Conservation (phyloP, 2,797 vertebrate genomes). For the Acomys russatus region DNA sequence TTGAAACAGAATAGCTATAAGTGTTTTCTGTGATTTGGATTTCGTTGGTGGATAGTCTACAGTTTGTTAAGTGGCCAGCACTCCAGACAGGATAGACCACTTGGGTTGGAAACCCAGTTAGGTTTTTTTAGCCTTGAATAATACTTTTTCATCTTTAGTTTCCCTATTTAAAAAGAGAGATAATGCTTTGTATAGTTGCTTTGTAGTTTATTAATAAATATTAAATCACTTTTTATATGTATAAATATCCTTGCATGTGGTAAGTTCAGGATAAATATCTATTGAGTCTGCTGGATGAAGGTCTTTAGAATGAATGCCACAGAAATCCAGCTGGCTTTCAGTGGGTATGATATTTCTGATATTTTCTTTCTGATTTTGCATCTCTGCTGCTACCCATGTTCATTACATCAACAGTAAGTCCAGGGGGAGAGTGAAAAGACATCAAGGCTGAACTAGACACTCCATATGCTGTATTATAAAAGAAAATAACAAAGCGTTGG, state of each 20-base stretch:
- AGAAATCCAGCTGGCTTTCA: neutral
- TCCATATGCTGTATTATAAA: slow-evolving; percentile 52
- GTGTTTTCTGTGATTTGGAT: neutral
- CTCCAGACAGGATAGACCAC: neutral
- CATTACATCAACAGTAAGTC: neutral
- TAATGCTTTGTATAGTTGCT: slow-evolving; percentile 31
- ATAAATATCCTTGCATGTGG: slow-evolving; percentile 26
- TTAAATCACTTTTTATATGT: slow-evolving; percentile 7
- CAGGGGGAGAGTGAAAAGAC: neutral
- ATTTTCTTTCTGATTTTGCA: neutral
- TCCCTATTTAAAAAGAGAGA: slow-evolving; percentile 37
- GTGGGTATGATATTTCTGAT: neutral
- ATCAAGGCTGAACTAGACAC: neutral
- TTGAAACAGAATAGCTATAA: neutral
- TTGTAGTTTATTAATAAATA: neutral
- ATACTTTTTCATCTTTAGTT: neutral
- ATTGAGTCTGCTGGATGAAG: slow-evolving; percentile 16
- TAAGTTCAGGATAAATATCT: slow-evolving; percentile 64
- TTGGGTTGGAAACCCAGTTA: neutral
- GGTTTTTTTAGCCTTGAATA: neutral
- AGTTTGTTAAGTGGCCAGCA: neutral
- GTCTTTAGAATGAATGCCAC: slow-evolving; percentile 28
- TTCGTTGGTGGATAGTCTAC: neutral
- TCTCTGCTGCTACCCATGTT: neutral
- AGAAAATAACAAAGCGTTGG: slow-evolving; percentile 50